Conservation (phyloP, 2,888 invertebrate genomes). For the Lycophotia porphyrea region DNA sequence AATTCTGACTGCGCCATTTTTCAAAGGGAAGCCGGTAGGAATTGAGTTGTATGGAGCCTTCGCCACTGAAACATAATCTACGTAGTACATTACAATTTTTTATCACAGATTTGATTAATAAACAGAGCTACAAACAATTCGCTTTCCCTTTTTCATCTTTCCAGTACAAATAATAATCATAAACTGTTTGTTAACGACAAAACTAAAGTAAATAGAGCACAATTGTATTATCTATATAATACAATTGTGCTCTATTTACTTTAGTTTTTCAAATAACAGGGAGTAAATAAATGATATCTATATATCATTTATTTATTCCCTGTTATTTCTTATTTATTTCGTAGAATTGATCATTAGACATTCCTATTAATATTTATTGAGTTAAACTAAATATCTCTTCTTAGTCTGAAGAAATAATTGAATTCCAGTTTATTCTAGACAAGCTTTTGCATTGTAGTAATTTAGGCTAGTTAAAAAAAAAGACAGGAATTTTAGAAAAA, state of each 20-base stretch:
- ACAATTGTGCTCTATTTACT: too few species aligned
- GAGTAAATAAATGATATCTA: too few species aligned
- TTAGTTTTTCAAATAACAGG: too few species aligned
- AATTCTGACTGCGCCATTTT: too few species aligned
- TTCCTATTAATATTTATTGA: constrained; percentile 15
- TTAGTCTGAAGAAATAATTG: not conserved
- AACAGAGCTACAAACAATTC: not conserved
- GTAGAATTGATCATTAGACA: not conserved
- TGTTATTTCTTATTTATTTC: constrained; percentile 8
- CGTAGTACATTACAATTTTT: not conserved
- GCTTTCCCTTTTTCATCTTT: not conserved
- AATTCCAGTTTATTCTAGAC: not conserved
- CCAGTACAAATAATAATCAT: constrained; percentile 1
- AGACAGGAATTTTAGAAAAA: too few species aligned
- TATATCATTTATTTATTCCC: not conserved
- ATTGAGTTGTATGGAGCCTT: too few species aligned
- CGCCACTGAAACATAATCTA: too few species aligned
- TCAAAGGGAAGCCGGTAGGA: too few species aligned
- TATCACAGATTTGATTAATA: not conserved
- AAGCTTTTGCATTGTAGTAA: too few species aligned
- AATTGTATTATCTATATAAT: too few species aligned
- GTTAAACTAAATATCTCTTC: not conserved
- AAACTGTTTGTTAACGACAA: not conserved
- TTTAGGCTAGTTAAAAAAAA: too few species aligned
- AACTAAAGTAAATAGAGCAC: not conserved